Evolutionary conservation across 1,140 invertebrate genomes (phyloP).

Genomic region (Arion vulgaris): DNA sequence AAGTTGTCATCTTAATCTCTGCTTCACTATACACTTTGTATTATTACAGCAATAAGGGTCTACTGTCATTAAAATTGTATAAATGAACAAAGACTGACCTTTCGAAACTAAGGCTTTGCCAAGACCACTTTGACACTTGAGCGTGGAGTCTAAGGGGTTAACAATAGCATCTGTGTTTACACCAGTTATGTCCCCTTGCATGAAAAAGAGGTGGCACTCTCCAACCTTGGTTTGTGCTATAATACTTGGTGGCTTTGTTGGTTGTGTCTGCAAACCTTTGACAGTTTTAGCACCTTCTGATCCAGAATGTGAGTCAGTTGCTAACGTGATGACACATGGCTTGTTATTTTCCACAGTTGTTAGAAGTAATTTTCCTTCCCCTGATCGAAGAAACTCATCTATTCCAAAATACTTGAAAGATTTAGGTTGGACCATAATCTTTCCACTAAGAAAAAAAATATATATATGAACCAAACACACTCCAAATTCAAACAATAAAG

Average conservation of each 20-base stretch:
- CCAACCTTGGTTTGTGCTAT: background rate
- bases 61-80: no score
- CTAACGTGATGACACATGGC: background rate
- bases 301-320: background rate
- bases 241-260: background rate
- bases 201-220: background rate
- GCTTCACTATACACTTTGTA: no score
- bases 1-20: no score
- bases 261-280: background rate
- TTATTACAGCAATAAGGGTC: no score
- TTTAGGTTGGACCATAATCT: background rate
- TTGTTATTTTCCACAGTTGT: background rate
- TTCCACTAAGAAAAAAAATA: background rate
- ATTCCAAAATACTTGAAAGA: slow-evolving; percentile 6
- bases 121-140: background rate
- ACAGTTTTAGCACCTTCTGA: background rate
- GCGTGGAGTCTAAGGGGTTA: slow-evolving; percentile 6
- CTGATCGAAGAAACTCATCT: slow-evolving; percentile 6
- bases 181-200: background rate
- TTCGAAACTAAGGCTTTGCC: background rate
- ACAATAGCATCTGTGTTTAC: background rate
- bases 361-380: background rate
- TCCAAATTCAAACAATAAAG: no score
- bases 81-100: slow-evolving; percentile 16
- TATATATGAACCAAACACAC: no score